Percentiles rank a stretch among this genome's conserved stretches.
phyloP scores from a whole-genome alignment of 2,113 vertebrate genomes.

The Turdus rufiventris region DNA sequence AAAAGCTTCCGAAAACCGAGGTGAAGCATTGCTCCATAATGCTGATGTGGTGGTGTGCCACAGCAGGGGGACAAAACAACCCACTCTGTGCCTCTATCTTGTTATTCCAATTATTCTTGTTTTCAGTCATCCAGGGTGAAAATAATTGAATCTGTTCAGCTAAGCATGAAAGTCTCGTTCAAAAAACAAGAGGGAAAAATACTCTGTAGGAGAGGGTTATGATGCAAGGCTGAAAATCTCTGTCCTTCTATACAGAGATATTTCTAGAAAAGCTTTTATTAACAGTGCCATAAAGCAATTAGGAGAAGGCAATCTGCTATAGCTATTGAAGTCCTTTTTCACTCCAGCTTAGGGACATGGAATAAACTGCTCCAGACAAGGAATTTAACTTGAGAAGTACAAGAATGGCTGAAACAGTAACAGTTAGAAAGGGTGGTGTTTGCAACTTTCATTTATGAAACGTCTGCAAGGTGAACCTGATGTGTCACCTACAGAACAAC shows the following conservation, averaged over 20 bases:
- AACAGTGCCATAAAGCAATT: slow-evolving; percentile 2
- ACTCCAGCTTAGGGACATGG: neutral
- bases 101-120: slow-evolving; percentile 30
- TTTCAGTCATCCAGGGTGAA: slow-evolving; percentile 30
- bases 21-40: neutral
- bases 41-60: neutral
- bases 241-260: neutral
- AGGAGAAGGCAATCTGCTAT: neutral
- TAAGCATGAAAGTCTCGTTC: slow-evolving; percentile 6
- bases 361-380: neutral
- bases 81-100: neutral
- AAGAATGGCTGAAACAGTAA: neutral
- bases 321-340: neutral
- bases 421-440: neutral
- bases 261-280: neutral
- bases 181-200: neutral
- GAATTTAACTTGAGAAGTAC: neutral
- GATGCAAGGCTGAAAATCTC: neutral
- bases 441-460: neutral
- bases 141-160: slow-evolving; percentile 28
- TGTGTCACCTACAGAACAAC: neutral
- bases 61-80: neutral
- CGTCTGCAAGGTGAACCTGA: neutral
- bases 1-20: neutral
- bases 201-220: neutral